Evolutionary conservation across 2,797 vertebrate genomes (phyloP).

Genomic region (Astyanax mexicanus): DNA sequence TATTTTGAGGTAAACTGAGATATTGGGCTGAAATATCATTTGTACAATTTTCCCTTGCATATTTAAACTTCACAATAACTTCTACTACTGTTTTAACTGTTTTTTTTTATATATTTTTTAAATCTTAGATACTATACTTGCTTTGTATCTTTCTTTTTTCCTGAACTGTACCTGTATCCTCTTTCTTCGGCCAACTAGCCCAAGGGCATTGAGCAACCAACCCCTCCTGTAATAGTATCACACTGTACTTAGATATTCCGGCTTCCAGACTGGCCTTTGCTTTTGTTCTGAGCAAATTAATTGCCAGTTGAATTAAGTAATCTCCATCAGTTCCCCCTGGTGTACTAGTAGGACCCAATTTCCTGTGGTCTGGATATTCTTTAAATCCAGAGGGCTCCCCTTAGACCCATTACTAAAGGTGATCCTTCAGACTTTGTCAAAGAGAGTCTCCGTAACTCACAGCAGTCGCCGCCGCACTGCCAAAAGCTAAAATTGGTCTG

Average conservation of each 20-base stretch:
- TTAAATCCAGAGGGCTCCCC: slow-evolving; percentile 66
- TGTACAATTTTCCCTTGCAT: no score
- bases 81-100: not conserved
- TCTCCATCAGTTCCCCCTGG: slow-evolving; percentile 67
- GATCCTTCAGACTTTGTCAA: slow-evolving; percentile 67
- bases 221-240: slow-evolving; percentile 36
- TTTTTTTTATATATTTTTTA: no score
- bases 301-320: slow-evolving; percentile 68
- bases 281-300: slow-evolving; percentile 65
- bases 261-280: slow-evolving; percentile 58
- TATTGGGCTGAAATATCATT: no score
- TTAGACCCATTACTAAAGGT: slow-evolving; percentile 73
- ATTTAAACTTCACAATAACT: not conserved
- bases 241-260: slow-evolving; percentile 40
- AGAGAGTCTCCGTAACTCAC: slow-evolving; percentile 63
- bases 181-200: not conserved
- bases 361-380: slow-evolving; percentile 68
- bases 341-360: slow-evolving; percentile 67
- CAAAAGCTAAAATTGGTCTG: slow-evolving; percentile 69
- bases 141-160: slow-evolving; percentile 15
- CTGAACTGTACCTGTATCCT: not conserved
- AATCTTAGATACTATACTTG: not conserved
- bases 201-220: slow-evolving; percentile 1
- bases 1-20: no score
- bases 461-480: slow-evolving; percentile 54